Conservation (phyloP, 2,113 vertebrate species). For the Menura novaehollandiae region DNA sequence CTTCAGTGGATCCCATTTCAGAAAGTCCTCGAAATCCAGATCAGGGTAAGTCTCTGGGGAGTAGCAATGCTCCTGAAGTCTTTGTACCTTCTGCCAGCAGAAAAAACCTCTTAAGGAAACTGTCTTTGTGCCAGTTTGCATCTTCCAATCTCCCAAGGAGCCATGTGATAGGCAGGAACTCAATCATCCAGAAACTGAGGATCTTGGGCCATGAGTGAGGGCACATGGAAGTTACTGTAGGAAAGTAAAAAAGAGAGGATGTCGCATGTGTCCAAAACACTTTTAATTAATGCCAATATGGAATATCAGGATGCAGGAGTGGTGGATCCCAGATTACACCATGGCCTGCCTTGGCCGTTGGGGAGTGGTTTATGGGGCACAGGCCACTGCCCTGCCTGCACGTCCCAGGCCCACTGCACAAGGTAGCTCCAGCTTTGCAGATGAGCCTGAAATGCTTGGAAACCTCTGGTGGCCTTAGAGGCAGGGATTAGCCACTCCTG, state of each 20-base stretch:
- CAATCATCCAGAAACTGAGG: rapidly evolving
- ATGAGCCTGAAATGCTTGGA: background rate
- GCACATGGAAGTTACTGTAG: background rate
- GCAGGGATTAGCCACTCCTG: background rate
- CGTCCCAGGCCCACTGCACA: background rate
- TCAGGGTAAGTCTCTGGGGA: background rate
- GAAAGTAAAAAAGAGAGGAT: background rate
- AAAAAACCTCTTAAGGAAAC: background rate
- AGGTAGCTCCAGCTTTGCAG: background rate
- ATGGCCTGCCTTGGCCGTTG: background rate
- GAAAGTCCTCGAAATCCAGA: background rate
- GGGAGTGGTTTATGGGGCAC: background rate
- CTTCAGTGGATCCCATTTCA: background rate
- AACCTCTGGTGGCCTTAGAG: background rate
- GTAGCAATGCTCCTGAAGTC: background rate
- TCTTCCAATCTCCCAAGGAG: background rate
- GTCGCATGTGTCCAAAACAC: background rate
- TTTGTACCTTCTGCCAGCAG: background rate
- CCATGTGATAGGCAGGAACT: background rate
- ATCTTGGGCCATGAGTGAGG: background rate
- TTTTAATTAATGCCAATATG: background rate
- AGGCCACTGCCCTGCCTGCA: background rate
- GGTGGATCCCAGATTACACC: background rate
- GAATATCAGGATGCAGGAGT: background rate
- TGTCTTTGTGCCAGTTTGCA: background rate